Evolutionary conservation across 2,888 invertebrate genomes (phyloP).

Genomic region (Seira sanloemensis): DNA sequence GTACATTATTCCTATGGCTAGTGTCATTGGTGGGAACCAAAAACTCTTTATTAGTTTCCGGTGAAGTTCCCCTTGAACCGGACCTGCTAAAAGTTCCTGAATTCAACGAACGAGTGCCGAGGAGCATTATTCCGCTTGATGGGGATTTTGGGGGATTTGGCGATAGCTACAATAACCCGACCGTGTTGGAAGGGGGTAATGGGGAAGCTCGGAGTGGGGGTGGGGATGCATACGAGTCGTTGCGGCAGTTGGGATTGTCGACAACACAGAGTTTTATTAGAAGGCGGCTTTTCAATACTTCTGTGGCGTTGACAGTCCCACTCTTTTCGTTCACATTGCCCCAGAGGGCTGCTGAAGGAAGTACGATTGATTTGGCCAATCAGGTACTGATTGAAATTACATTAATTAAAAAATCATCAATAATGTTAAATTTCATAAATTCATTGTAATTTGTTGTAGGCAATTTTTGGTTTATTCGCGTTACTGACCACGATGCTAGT

Average conservation of each 20-base stretch:
- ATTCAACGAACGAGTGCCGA: conserved; percentile 18
- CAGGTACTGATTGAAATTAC: conserved; percentile 55
- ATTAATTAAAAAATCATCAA: neutral
- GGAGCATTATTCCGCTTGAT: conserved; percentile 28
- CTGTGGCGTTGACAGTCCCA: conserved; percentile 71
- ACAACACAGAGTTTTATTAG: conserved; percentile 64
- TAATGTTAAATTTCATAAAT: neutral
- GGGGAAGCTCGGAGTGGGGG: neutral
- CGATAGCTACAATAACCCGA: conserved; percentile 37
- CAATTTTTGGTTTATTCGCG: conserved; percentile 72
- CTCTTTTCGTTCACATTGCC: conserved; percentile 71
- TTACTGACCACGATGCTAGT: conserved; percentile 69
- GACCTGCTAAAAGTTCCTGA: conserved; percentile 22
- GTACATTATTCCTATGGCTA: neutral
- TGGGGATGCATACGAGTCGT: conserved; percentile 37
- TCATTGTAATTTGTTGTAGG: conserved; percentile 50
- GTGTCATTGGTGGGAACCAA: neutral
- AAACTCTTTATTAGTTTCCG: neutral
- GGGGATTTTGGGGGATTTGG: neutral
- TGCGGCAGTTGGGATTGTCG: conserved; percentile 52
- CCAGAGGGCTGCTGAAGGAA: conserved; percentile 69
- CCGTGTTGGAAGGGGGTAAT: conserved; percentile 24
- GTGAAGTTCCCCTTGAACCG: conserved; percentile 41
- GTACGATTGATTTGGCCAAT: conserved; percentile 71
- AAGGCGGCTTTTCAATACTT: conserved; percentile 71